A percentile compares a stretch with the other conserved stretches of the same genome.
phyloP scores from a whole-genome alignment of 2,113 vertebrate genomes.

The Porphyrio hochstetteri region DNA sequence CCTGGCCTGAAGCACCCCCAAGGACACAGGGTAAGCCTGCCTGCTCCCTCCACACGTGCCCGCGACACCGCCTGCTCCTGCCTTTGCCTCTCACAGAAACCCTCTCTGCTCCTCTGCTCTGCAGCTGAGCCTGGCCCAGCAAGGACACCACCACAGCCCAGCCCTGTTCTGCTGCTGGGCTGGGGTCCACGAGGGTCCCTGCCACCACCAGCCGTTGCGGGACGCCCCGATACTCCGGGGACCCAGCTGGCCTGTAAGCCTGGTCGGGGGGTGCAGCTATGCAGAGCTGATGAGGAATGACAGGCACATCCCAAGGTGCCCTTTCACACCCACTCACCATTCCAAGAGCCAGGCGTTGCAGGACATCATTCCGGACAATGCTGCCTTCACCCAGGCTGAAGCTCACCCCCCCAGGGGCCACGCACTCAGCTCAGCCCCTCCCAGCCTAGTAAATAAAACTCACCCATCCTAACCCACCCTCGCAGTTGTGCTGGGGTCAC shows the following conservation, averaged over 20 bases:
- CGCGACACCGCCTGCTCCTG: neutral
- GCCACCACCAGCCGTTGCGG: neutral
- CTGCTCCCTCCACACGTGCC: neutral
- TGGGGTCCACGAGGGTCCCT: neutral
- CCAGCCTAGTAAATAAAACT: neutral
- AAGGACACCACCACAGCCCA: neutral
- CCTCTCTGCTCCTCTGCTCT: neutral
- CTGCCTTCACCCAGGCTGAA: rapidly evolving
- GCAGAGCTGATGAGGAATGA: neutral
- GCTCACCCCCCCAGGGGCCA: neutral
- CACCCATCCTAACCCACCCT: neutral
- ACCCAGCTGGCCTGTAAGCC: rapidly evolving
- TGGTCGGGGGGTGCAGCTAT: rapidly evolving
- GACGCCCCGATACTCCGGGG: neutral
- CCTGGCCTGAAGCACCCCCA: neutral
- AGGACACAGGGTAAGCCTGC: neutral
- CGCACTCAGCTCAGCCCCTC: neutral
- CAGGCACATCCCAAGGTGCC: neutral
- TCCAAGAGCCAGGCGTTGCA: neutral
- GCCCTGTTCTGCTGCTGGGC: no score
- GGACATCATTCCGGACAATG: rapidly evolving
- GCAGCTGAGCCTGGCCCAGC: neutral
- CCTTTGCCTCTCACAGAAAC: neutral
- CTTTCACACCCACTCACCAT: neutral
- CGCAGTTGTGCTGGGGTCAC: neutral